Evolutionary conservation across 2,888 invertebrate genomes (phyloP), one percentile per base, ranked within the genome.

Genomic region (Microplitis deprimator): DNA sequence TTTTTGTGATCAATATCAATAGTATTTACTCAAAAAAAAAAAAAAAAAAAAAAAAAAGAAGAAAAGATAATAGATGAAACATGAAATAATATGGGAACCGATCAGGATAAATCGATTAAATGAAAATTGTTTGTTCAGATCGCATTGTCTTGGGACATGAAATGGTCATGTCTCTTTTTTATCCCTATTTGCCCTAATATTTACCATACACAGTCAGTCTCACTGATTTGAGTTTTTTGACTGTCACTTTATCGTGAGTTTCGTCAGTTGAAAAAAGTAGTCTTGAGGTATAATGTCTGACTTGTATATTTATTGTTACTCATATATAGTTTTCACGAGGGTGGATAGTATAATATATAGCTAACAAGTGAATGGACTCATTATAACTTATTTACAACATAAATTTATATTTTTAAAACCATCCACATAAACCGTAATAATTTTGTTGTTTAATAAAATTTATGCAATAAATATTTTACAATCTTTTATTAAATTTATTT

Each of bases 41-140:
- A 4, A 8, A 64, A 64, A 17, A 62, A 62, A n/a, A n/a, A 20
- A 20, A 20, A 1, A 20, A 20, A 1, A n/a, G 13, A 67, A 67
- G 5, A 67, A 67, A 67, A n/a, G 13, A 67, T 39, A 68, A 68
- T 16, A 68, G n/a, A 68, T 16, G 16, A 68, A n/a, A 68, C 40
- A 68, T 68, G 39, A 68, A 38, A 68, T 8, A 61, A 59, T 61
- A 76, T 50, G 72, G 68, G 67, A 68, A 76, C 61, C 29, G 62
- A 76, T 72, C 16, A 61, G 67, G 65, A 72, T 72, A 39, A 72
- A 76, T 76, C 76, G 72, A 76, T 76, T 76, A 76, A 72, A 72
- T 60, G 76, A 40, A 72, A 76, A 76, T 76, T 76, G 76, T 76
- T 76, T 76, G 68, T 61, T 67, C 67, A 68, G 76, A 72, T 76